These are phyloP conservation scores for Pandemis cinnamomeana DNA, from an alignment of 2,888 invertebrate species.

Conservation along the genomic window DNA sequence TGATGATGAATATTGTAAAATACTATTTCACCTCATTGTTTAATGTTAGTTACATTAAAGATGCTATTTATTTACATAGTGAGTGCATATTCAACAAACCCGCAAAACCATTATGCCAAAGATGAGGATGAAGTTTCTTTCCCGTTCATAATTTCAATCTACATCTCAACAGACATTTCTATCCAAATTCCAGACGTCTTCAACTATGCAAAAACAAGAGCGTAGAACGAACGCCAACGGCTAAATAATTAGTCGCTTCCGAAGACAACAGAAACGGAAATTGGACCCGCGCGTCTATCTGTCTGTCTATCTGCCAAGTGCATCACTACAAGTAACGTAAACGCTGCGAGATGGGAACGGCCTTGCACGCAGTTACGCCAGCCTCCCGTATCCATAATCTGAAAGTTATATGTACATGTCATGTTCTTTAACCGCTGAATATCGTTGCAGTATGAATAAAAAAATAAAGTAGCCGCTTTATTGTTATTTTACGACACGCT, in stretches of 20 bases:
- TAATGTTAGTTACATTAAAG: no score
- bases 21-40: no score
- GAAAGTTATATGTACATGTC: not conserved
- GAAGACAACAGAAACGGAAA: constrained; percentile 38
- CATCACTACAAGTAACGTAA: constrained; percentile 28
- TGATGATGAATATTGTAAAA: no score
- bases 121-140: not conserved
- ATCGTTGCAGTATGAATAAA: not conserved
- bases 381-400: not conserved
- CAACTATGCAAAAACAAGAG: constrained; percentile 31
- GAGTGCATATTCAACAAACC: not conserved
- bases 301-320: constrained; percentile 35
- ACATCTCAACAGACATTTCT: not conserved
- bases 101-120: not conserved
- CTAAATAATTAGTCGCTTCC: constrained; percentile 40
- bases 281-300: constrained; percentile 31
- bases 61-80: no score
- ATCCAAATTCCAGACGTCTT: not conserved
- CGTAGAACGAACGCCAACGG: constrained; percentile 22
- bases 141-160: not conserved
- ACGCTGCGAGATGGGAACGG: constrained; percentile 8
- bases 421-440: not conserved
- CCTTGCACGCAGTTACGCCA: not conserved
- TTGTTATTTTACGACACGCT: no score
- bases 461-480: no score